Percentiles rank a stretch among this genome's conserved stretches.
Evolutionary conservation across 1,140 invertebrate genomes (phyloP).

Genomic region (Drosophila leontia): DNA sequence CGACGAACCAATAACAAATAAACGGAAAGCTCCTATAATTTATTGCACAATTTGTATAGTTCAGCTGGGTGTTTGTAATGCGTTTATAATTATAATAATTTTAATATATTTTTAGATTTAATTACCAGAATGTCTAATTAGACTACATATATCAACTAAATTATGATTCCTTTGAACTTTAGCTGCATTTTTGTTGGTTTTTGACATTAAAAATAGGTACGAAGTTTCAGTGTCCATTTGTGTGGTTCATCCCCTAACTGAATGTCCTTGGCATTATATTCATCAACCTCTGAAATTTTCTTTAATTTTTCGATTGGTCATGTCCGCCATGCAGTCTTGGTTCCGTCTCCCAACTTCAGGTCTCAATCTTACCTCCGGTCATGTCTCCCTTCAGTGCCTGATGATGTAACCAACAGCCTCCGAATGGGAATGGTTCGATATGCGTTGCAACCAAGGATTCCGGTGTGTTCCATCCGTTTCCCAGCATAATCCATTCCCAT

Average conservation of each 20-base stretch:
- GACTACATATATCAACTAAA: no score
- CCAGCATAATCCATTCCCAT: slow-evolving; percentile 5
- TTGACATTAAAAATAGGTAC: neutral
- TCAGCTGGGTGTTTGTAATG: neutral
- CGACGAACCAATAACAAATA: slow-evolving; percentile 10
- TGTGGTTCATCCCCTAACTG: neutral
- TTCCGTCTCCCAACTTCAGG: neutral
- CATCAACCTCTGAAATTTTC: neutral
- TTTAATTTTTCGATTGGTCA: slow-evolving; percentile 4
- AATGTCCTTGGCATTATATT: neutral
- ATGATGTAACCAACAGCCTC: slow-evolving; percentile 58
- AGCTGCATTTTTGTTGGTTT: neutral
- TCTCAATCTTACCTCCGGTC: slow-evolving; percentile 2
- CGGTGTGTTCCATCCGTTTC: slow-evolving; percentile 41
- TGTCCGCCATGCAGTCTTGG: neutral
- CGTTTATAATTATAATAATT: neutral
- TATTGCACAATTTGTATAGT: slow-evolving; percentile 1
- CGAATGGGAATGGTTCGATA: slow-evolving; percentile 35
- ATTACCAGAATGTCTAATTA: neutral
- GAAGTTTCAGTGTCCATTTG: neutral
- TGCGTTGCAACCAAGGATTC: slow-evolving; percentile 18
- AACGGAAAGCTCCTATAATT: neutral
- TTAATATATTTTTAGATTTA: neutral
- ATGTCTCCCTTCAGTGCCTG: slow-evolving; percentile 8
- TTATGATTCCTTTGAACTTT: no score